These are phyloP conservation scores for Lasioglossum malachurum DNA, from an alignment of 2,888 invertebrate species.

Conservation along the genomic window DNA sequence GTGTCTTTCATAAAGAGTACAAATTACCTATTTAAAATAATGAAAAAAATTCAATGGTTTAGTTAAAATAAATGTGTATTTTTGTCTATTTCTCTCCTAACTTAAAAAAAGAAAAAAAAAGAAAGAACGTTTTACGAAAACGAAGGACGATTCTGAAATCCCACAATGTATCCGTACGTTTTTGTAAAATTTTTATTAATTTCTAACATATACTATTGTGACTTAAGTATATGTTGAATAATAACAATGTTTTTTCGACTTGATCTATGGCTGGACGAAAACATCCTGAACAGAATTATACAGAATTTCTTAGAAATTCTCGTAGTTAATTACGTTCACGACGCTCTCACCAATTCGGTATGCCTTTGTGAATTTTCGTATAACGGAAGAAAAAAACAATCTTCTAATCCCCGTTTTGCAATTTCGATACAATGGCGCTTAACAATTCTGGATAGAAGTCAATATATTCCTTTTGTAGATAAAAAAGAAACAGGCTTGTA, in stretches of 20 bases:
- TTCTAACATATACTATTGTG: conserved; percentile 76
- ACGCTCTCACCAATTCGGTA: conserved; percentile 31
- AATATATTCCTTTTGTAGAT: conserved; percentile 17
- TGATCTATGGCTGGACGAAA: conserved; percentile 45
- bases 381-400: conserved; percentile 52
- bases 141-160: conserved; percentile 24
- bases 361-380: conserved; percentile 36
- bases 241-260: conserved; percentile 69
- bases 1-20: background rate
- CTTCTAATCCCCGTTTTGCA: conserved; percentile 51
- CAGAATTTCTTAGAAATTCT: conserved; percentile 14
- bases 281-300: conserved; percentile 51
- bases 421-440: conserved; percentile 17
- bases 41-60: background rate
- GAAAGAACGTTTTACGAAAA: conserved; percentile 18
- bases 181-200: conserved; percentile 77
- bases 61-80: conserved; percentile 1
- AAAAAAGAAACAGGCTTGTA: conserved; percentile 52
- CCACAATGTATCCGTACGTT: conserved; percentile 39
- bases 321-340: conserved; percentile 33
- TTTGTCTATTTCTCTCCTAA: background rate
- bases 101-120: background rate
- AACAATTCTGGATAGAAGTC: conserved; percentile 18
- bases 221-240: conserved; percentile 70
- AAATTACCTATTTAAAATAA: background rate